These are phyloP conservation scores for Musca domestica DNA, from an alignment of 1,140 invertebrate species.

Conservation along the genomic window DNA sequence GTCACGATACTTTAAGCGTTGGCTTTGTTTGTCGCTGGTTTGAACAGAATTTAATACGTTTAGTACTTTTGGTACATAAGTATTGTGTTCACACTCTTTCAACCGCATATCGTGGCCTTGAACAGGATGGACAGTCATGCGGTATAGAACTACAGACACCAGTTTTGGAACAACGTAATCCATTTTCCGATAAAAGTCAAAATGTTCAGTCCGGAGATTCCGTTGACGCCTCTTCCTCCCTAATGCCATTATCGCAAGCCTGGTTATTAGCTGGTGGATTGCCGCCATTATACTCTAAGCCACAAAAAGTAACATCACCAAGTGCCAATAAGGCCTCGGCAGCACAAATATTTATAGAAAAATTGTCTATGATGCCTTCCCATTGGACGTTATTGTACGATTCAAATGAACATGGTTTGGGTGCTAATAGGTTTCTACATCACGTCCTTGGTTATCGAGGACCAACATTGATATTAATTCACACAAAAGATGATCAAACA, in stretches of 20 bases:
- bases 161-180: conserved; percentile 64
- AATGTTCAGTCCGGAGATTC: conserved; percentile 36
- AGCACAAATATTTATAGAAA: conserved; percentile 62
- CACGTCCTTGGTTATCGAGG: conserved; percentile 84
- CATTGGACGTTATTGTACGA: conserved; percentile 85
- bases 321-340: conserved; percentile 43
- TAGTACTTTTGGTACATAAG: conserved; percentile 75
- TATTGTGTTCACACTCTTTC: conserved; percentile 73
- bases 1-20: conserved; percentile 69
- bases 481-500: conserved; percentile 64
- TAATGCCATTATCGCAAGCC: conserved; percentile 70
- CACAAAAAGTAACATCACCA: conserved; percentile 46
- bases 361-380: conserved; percentile 65
- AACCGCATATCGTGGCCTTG: conserved; percentile 69
- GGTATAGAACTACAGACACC: conserved; percentile 72
- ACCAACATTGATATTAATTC: conserved; percentile 75
- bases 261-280: conserved; percentile 77
- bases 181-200: conserved; percentile 44
- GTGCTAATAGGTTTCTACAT: conserved; percentile 82
- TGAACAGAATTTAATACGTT: conserved; percentile 69
- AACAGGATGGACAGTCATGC: conserved; percentile 56
- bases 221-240: conserved; percentile 30
- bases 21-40: conserved; percentile 79
- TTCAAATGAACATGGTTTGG: conserved; percentile 78
- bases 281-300: conserved; percentile 68